These are phyloP conservation scores for Erebia aethiops DNA, from an alignment of 2,888 invertebrate species.

Conservation along the genomic window DNA sequence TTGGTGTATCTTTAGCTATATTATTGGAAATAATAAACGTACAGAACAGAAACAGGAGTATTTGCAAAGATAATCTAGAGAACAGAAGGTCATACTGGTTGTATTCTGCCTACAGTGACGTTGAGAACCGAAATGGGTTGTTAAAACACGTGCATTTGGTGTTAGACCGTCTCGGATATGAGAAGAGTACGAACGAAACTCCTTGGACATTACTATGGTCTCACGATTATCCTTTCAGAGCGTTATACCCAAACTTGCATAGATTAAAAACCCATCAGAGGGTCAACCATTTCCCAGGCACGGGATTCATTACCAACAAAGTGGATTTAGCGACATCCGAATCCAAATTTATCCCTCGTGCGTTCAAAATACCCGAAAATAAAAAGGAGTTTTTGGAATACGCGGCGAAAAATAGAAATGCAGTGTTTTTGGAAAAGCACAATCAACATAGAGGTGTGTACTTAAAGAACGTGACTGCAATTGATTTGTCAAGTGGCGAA, in stretches of 20 bases:
- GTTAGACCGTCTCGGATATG: constrained; percentile 89
- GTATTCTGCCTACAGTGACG: constrained; percentile 78
- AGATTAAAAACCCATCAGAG: constrained; percentile 88
- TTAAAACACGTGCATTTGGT: constrained; percentile 92
- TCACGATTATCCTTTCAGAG: constrained; percentile 94
- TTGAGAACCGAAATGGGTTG: constrained; percentile 85
- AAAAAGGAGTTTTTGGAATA: constrained; percentile 88
- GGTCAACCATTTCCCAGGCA: constrained; percentile 97
- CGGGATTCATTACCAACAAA: constrained; percentile 96
- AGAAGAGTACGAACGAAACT: constrained; percentile 76
- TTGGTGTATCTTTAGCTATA: constrained; percentile 64
- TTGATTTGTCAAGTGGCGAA: constrained; percentile 87
- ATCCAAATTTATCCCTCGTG: constrained; percentile 91
- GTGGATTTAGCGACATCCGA: constrained; percentile 91
- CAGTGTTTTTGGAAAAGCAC: constrained; percentile 94
- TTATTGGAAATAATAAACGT: constrained; percentile 60
- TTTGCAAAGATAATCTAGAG: constrained; percentile 40
- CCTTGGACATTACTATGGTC: constrained; percentile 97
- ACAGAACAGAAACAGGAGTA: constrained; percentile 51
- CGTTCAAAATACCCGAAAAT: constrained; percentile 93
- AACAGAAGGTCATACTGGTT: constrained; percentile 79
- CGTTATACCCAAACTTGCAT: constrained; percentile 76
- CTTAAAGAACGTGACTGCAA: constrained; percentile 86
- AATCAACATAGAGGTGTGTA: constrained; percentile 95
- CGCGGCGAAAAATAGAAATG: constrained; percentile 85